Evolutionary conservation across 1,140 invertebrate species (phyloP).

Genomic region (Lepidurus arcticus): DNA sequence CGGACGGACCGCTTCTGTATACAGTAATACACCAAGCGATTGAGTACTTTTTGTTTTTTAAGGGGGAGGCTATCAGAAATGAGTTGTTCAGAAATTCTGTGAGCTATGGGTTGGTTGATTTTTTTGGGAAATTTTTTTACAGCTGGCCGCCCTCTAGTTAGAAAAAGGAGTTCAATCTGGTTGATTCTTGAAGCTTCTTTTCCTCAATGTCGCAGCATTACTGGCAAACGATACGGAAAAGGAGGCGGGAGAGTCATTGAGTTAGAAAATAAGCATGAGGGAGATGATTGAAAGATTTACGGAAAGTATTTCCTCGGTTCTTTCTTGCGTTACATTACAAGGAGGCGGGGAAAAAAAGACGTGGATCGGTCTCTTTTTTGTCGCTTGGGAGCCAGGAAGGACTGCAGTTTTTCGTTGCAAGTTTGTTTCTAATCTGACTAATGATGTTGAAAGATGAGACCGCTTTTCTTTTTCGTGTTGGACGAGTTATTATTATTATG

Average conservation of each 20-base stretch:
- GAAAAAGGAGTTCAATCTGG: not conserved
- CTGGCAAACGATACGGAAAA: too few relatives aligned
- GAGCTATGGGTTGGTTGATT: not conserved
- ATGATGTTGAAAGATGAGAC: not conserved
- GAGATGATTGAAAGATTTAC: slow-evolving; percentile 5
- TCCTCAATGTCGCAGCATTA: too few relatives aligned
- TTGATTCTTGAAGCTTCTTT: too few relatives aligned
- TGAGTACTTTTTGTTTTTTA: not conserved
- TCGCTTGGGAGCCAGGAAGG: not conserved
- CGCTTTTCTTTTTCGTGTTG: not conserved
- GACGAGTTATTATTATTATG: not conserved
- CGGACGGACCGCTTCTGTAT: not conserved
- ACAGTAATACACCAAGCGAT: not conserved
- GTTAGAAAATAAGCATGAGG: not conserved
- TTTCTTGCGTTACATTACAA: not conserved
- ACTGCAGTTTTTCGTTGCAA: not conserved
- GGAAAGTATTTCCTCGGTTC: not conserved
- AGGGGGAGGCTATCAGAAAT: not conserved
- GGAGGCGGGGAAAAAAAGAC: not conserved
- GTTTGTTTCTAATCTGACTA: not conserved
- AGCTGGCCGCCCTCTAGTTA: not conserved
- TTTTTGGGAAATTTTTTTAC: not conserved
- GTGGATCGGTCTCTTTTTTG: not conserved
- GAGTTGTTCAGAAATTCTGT: not conserved
- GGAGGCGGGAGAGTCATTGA: too few relatives aligned